Conservation (phyloP, 2,888 invertebrate species). For the Ametastegia equiseti region DNA sequence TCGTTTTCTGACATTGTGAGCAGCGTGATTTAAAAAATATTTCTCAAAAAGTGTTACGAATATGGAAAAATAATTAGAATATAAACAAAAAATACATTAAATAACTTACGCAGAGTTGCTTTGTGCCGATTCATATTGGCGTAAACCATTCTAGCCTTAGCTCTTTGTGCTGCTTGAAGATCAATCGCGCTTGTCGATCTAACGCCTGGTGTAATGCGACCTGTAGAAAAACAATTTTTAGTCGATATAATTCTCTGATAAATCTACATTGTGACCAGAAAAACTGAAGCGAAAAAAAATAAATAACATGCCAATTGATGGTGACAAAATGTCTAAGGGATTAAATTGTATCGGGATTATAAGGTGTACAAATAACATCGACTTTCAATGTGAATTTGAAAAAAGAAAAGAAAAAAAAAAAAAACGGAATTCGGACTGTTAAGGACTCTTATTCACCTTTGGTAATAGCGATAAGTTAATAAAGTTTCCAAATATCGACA, state of each 20-base stretch:
- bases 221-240: constrained; percentile 58
- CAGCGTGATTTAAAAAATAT: constrained; percentile 58
- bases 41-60: too few relatives aligned
- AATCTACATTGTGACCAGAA: too few relatives aligned
- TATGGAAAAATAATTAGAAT: not conserved
- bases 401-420: too few relatives aligned
- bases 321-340: constrained; percentile 11
- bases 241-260: too few relatives aligned
- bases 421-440: constrained; percentile 15
- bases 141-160: constrained; percentile 89
- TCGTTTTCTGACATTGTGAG: constrained; percentile 62
- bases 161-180: constrained; percentile 93
- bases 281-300: too few relatives aligned
- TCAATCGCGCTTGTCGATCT: constrained; percentile 96
- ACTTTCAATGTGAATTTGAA: not conserved
- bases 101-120: constrained; percentile 86
- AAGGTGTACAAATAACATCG: constrained; percentile 3
- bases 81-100: constrained; percentile 39
- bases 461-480: not conserved
- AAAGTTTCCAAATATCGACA: not conserved
- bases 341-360: not conserved
- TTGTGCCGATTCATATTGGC: constrained; percentile 89
- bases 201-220: constrained; percentile 65
- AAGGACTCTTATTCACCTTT: constrained; percentile 29
- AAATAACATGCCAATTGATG: too few relatives aligned